A percentile compares a stretch with the other conserved stretches of the same genome.
Evolutionary conservation across 1,140 invertebrate genomes (phyloP).

Genomic region (Caenorhabditis latens): DNA sequence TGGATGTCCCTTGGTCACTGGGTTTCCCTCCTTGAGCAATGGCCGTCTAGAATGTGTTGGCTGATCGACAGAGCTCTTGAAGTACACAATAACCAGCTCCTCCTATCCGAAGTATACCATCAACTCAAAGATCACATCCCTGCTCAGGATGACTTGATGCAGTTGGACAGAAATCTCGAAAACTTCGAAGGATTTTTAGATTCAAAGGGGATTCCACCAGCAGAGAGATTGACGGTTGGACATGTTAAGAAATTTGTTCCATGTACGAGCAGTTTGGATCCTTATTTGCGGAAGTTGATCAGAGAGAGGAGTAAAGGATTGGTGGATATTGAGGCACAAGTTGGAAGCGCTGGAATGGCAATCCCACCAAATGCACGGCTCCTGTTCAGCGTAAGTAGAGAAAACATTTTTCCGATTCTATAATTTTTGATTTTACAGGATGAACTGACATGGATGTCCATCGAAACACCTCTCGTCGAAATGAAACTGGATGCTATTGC

Average conservation of each 20-base stretch:
- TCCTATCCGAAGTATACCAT: slow-evolving; percentile 63
- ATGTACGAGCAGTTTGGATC: slow-evolving; percentile 77
- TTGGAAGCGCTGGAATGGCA: slow-evolving; percentile 33
- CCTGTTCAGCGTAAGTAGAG: slow-evolving; percentile 47
- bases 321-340: slow-evolving; percentile 63
- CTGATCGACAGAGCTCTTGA: slow-evolving; percentile 83
- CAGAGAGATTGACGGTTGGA: slow-evolving; percentile 71
- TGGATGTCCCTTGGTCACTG: slow-evolving; percentile 83
- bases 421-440: slow-evolving; percentile 68
- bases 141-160: slow-evolving; percentile 67
- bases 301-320: slow-evolving; percentile 68
- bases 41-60: slow-evolving; percentile 97
- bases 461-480: slow-evolving; percentile 71
- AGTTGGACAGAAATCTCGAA: slow-evolving; percentile 73
- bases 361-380: slow-evolving; percentile 63
- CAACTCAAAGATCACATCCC: slow-evolving; percentile 71
- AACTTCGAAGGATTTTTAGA: slow-evolving; percentile 73
- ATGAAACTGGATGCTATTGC: slow-evolving; percentile 72
- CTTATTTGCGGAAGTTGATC: slow-evolving; percentile 75
- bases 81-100: slow-evolving; percentile 64
- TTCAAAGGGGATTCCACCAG: slow-evolving; percentile 54
- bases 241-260: slow-evolving; percentile 74
- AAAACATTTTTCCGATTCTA: background rate
- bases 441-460: slow-evolving; percentile 69
- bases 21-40: slow-evolving; percentile 95